Conservation (phyloP, 2,113 vertebrate species). For the Petaurus breviceps region DNA sequence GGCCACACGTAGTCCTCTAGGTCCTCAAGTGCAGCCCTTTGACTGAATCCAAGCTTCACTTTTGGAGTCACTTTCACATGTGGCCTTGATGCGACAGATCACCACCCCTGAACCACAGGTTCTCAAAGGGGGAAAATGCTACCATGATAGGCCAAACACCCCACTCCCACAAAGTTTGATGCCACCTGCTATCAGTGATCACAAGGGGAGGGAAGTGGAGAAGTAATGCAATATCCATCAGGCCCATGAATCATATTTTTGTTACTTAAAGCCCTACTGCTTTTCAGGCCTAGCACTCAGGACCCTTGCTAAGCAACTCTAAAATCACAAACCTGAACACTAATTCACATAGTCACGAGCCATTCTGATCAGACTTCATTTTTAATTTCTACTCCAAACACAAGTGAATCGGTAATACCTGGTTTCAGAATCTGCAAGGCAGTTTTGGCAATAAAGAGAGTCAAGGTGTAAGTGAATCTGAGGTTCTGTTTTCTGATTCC, state of each 20-base stretch:
- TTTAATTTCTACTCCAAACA: neutral
- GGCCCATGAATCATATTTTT: neutral
- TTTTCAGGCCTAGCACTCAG: neutral
- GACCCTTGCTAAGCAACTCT: neutral
- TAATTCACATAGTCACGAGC: neutral
- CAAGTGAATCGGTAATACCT: conserved; percentile 80
- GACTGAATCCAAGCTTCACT: too few species aligned
- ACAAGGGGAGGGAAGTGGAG: neutral
- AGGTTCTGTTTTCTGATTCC: conserved; percentile 89
- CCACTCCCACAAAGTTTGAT: neutral
- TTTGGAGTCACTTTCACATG: too few species aligned
- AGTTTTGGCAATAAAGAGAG: conserved; percentile 88
- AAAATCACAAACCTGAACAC: neutral
- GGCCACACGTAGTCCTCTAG: too few species aligned
- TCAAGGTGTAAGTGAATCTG: conserved; percentile 89
- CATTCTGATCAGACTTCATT: neutral
- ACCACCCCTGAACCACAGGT: neutral
- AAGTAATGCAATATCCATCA: neutral
- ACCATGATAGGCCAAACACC: neutral
- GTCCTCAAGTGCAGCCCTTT: too few species aligned
- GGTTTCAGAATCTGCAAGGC: conserved; percentile 93
- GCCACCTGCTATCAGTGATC: accelerated
- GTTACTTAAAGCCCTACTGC: neutral
- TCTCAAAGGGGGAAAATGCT: neutral
- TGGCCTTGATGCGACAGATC: neutral